A percentile compares a stretch with the other conserved stretches of the same genome.
phyloP scores from a whole-genome alignment of 2,888 invertebrate genomes.

The Gymnosoma rotundatum region DNA sequence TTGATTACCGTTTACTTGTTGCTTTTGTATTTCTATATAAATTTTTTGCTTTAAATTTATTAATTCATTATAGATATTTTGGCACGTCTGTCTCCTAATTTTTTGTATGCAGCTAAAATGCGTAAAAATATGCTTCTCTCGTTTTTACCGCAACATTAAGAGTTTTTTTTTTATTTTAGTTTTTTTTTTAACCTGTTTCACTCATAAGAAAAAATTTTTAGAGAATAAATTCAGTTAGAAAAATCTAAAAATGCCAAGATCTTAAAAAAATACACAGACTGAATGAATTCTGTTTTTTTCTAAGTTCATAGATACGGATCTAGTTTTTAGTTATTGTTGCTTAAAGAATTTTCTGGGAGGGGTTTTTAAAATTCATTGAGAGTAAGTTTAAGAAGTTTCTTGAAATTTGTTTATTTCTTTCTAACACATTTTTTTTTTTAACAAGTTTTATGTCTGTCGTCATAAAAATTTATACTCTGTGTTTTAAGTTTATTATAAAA shows the following conservation, averaged over 20 bases:
- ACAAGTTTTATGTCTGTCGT: background rate
- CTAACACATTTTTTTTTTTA: background rate
- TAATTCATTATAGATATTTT: constrained; percentile 50
- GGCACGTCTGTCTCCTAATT: constrained; percentile 29
- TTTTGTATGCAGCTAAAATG: constrained; percentile 63
- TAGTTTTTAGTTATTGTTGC: constrained; percentile 23
- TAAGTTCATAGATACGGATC: background rate
- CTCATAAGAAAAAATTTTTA: constrained; percentile 39
- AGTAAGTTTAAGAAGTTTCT: constrained; percentile 13
- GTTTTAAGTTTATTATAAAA: background rate
- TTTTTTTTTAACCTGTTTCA: constrained; percentile 77
- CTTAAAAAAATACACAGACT: constrained; percentile 26
- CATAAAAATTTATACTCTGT: background rate
- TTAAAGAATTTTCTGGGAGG: constrained; percentile 42
- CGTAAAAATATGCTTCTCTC: constrained; percentile 68
- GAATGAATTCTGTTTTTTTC: constrained; percentile 7
- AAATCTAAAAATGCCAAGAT: constrained; percentile 40
- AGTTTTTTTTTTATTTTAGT: constrained; percentile 35
- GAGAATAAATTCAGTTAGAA: constrained; percentile 50
- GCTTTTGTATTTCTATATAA: constrained; percentile 35
- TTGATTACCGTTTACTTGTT: constrained; percentile 21
- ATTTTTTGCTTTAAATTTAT: constrained; percentile 23
- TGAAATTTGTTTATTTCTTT: background rate
- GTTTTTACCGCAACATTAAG: constrained; percentile 74
- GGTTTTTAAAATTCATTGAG: constrained; percentile 51